Evolutionary conservation across 2,888 invertebrate species (phyloP), one percentile per base, ranked within the genome.

Genomic region (Drosophila conformis): DNA sequence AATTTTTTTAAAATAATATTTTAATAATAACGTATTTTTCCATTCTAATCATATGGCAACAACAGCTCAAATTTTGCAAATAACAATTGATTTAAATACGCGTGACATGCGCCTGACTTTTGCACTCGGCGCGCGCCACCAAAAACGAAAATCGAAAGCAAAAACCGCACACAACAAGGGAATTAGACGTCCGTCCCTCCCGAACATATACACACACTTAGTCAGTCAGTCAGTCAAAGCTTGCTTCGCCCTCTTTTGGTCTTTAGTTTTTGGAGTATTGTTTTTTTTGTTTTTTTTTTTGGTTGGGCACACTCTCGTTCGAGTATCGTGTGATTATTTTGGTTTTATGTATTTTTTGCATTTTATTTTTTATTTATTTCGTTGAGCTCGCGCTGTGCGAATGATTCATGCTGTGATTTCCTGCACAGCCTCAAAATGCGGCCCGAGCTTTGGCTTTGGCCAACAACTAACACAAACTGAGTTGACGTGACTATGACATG

Each of bases 331-430:
- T 83, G 89, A 89, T 89, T 85, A 88, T 84, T 89, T 82, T 66
- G 60, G 54, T 63, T 78, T 80, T 73, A 69, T 69, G 36, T 54
- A 69, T 68, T 54, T 46, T 66, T 51, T 65, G 25, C 13, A 42
- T 57, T 40, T 58, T 52, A 56, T 46, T 46, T 46, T 61, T 51
- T 35, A 61, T 38, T 60, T 64, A 65, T 71, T 73, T 76, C 59
- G 51, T 64, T 73, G 62, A 69, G 62, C 82, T 76, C 69, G 75
- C 80, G 82, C 85, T 71, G 75, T 71, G 71, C 76, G 69, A 78
- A 80, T 91, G 91, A 91, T 85, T 91, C 91, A 91, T 91, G 91
- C 90, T 90, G 90, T 83, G 91, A 90, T 90, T 89, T 90, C 87
- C 87, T 90, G 87, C 76, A 81, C 82, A 83, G 82, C 82, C 69